phyloP scores from a whole-genome alignment of 2,113 vertebrate species.

The Hydropotes inermis region DNA sequence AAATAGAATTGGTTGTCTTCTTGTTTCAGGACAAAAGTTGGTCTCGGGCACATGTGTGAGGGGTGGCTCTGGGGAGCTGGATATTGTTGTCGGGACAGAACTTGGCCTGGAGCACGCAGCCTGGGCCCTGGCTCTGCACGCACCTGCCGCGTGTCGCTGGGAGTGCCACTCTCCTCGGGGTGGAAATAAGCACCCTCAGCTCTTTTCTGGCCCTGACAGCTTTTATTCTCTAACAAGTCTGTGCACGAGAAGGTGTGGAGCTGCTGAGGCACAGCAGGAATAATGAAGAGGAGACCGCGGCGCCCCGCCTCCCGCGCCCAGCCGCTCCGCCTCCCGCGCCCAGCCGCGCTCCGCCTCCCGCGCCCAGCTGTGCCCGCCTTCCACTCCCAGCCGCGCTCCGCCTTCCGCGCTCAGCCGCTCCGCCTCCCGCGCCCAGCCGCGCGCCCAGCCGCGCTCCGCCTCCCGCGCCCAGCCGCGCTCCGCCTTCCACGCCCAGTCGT shows the following conservation, averaged over 20 bases:
- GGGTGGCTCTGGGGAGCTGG: background rate
- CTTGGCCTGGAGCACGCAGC: background rate
- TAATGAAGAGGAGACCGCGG: background rate
- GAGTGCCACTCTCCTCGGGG: background rate
- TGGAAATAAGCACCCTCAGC: background rate
- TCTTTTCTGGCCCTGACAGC: background rate
- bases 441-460: background rate
- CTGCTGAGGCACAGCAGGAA: background rate
- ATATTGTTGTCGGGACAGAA: background rate
- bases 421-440: background rate
- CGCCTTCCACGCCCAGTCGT: background rate
- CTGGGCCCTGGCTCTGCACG: background rate
- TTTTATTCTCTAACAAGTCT: background rate
- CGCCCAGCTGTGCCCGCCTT: too few species aligned
- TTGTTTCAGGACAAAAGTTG: background rate
- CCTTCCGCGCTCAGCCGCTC: too few species aligned
- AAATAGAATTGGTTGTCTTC: background rate
- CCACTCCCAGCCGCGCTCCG: too few species aligned
- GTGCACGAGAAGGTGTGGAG: background rate
- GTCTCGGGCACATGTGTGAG: background rate
- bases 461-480: background rate
- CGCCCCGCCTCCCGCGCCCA: background rate
- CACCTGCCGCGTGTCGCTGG: background rate
- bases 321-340: background rate
- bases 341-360: background rate